Percentiles rank a stretch among this genome's conserved stretches.
Evolutionary conservation across 2,797 vertebrate genomes (phyloP).

Genomic region (Tapirus indicus): DNA sequence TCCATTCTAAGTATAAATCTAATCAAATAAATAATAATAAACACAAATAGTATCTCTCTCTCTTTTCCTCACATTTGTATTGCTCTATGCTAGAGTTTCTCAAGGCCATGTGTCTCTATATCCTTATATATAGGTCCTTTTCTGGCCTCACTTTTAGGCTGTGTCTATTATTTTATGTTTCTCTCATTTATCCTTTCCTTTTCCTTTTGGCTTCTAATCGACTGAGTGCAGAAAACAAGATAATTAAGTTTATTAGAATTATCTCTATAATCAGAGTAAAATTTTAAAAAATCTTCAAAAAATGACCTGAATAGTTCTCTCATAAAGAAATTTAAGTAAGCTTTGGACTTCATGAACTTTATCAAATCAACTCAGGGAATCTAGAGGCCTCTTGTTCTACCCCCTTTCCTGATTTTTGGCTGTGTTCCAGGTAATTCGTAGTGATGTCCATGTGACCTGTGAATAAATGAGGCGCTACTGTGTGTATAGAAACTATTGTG

Average conservation of each 20-base stretch:
- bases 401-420: not conserved
- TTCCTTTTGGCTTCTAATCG: not conserved
- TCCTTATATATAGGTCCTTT: not conserved
- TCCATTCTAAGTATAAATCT: not conserved
- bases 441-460: not conserved
- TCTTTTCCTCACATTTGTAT: not conserved
- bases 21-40: not conserved
- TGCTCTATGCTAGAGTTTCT: not conserved
- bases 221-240: not conserved
- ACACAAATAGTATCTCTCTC: not conserved
- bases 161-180: not conserved
- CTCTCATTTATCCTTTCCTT: not conserved
- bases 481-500: not conserved
- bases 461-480: not conserved
- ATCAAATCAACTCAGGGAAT: not conserved
- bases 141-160: not conserved
- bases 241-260: not conserved
- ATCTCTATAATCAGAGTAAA: not conserved
- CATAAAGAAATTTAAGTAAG: not conserved
- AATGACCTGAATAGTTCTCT: not conserved
- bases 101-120: too few relatives aligned
- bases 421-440: not conserved
- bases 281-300: not conserved
- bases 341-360: not conserved
- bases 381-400: not conserved